Evolutionary conservation across 1,140 invertebrate genomes (phyloP), one percentile per base, ranked within the genome.

Genomic region (Drosophila takahashii): DNA sequence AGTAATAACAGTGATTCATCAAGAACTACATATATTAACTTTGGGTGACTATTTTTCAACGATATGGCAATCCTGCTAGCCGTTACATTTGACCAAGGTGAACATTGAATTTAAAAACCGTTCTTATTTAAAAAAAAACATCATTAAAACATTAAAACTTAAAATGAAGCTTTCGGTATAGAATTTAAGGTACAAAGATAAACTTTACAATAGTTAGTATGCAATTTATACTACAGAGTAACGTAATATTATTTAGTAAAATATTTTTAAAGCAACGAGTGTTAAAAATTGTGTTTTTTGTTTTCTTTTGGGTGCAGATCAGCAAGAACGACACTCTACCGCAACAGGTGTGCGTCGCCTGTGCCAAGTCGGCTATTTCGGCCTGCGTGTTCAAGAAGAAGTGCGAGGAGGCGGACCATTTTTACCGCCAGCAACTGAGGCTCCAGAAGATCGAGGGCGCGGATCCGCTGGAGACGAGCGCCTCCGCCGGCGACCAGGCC

Each of bases 401-500:
- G 47, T 92, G 91, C 74, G 91, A 92, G 75, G 91, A 92, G 72
- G 81, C 91, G 42, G 91, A 92, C 22, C 81, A 72, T 45, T 92
- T 92, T 52, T 92, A 90, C 67, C 89, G 91, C 26, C 90, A 92
- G 60, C 90, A 91, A 47, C 27, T 92, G 48, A 60, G 91, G 3
- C 87, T 89, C 41, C 83, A 85, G 50, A 91, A 91, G 69, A 81
- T 90, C 56, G 80, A 90, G 42, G 65, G 70, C 64, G 71, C 37
- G 27, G 61, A 67, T 41, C n/a, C 51, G n/a, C 15, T 64, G 41
- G 34, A 54, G 62, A 8, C 39, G 29, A 29, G 26, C 42, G 39
- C 37, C 42, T 34, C 37, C 11, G 44, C 58, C 4, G 36, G 29
- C 36, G 36, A 54, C 7, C 44, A 52, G 16, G 27, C 29, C 45